Evolutionary conservation across 2,797 vertebrate genomes (phyloP), one percentile per base, ranked within the genome.

Genomic region (Pampus argenteus): DNA sequence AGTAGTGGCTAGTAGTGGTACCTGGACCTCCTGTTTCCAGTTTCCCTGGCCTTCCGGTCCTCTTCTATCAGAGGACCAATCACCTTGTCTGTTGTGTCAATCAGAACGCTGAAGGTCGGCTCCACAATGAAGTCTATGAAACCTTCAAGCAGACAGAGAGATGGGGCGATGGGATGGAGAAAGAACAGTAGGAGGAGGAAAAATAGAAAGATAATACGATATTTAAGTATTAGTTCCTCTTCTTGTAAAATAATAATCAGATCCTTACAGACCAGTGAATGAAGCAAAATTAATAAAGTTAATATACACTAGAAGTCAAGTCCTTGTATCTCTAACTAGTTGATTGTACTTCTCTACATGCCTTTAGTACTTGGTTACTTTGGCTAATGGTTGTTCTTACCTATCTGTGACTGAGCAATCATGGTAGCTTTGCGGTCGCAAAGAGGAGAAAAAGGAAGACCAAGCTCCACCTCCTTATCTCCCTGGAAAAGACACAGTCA

Each of bases 101-200:
- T 95, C 84, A 99, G 94, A 75, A 99, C 96, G 68, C 96, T 96
- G 94, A 99, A 98, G 0, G 98, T 99, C 47, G 98, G 98, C 89
- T 98, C 98, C 80, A 99, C 97, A 44, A 99, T 99, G 91, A 99
- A 99, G 93, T 99, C 98, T 64, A 99, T 99, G 87, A 99, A 99
- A 78, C 97, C 98, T 99, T 82, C 18, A 52, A 78, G 0, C 25
- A 57, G 6, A 72, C 36, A 67, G 29, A 28, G 2, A 29, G 11
- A 36, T 2, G 11, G 14, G 7, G 6, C 48, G 17, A 49, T 2
- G 0, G 3, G 17, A 52, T 17, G 2, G n/a, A 25, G 23, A 6
- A 7, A 4, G 14, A 34, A 10, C 3, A 1, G 20, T 14, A 26
- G 26, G 10, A 50, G 17, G 7, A 42, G 8, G 10, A 34, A 34